These are phyloP conservation scores for Plecturocebus donacophilus DNA, from an alignment of 2,113 vertebrate genomes.

Conservation along the genomic window DNA sequence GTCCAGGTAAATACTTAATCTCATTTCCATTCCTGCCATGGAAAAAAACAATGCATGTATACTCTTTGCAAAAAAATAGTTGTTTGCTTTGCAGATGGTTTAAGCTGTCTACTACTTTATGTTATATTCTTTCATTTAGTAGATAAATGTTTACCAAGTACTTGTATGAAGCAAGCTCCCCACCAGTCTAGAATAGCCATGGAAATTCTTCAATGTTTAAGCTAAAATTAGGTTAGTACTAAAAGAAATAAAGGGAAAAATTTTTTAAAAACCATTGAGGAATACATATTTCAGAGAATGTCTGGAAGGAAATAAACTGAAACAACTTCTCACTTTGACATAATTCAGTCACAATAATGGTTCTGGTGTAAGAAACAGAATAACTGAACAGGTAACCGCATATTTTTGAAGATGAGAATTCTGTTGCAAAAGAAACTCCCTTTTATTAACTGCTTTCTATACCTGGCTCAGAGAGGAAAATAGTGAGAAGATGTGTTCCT, in stretches of 20 bases:
- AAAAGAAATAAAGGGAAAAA: not conserved
- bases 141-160: conserved; percentile 20
- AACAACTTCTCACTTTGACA: not conserved
- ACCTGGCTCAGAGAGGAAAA: not conserved
- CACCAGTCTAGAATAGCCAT: not conserved
- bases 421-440: not conserved
- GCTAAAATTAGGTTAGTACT: not conserved
- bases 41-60: not conserved
- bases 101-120: not conserved
- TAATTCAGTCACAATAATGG: not conserved
- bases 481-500: not conserved
- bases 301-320: not conserved
- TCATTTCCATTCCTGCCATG: not conserved
- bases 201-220: not conserved
- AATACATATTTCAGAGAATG: not conserved
- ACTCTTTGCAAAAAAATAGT: not conserved
- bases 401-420: not conserved
- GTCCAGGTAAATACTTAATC: not conserved
- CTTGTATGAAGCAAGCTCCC: not conserved
- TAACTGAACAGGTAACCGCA: not conserved
- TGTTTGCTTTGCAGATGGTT: not conserved
- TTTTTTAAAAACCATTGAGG: not conserved
- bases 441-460: not conserved
- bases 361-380: not conserved
- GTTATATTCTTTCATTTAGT: not conserved